Percentiles rank a stretch among this genome's conserved stretches.
phyloP scores from a whole-genome alignment of 1,140 invertebrate species.

The Lepidurus couesii region DNA sequence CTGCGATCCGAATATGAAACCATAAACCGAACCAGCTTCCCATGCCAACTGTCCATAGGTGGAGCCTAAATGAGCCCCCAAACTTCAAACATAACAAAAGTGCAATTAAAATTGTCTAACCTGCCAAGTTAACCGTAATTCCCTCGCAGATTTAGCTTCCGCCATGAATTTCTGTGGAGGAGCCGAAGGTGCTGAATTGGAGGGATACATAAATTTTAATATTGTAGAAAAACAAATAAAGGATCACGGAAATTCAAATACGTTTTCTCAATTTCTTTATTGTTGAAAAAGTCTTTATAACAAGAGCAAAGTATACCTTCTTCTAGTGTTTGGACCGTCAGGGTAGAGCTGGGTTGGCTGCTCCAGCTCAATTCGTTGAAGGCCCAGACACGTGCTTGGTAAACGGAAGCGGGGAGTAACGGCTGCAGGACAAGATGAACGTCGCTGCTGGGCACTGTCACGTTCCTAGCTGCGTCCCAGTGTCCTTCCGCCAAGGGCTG shows the following conservation, averaged over 20 bases:
- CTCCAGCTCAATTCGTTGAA: slow-evolving; percentile 26
- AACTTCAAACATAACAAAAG: background rate
- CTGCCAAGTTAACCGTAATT: slow-evolving; percentile 28
- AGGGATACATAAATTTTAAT: background rate
- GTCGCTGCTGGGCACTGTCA: slow-evolving; percentile 17
- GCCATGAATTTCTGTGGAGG: background rate
- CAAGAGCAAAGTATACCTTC: background rate
- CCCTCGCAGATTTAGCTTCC: slow-evolving; percentile 27
- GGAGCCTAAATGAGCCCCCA: slow-evolving; percentile 23
- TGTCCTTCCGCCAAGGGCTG: slow-evolving; percentile 1
- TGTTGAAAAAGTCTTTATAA: background rate
- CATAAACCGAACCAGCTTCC: slow-evolving; percentile 27
- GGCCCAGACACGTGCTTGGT: slow-evolving; percentile 27
- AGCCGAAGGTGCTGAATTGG: slow-evolving; percentile 23
- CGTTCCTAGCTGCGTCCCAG: slow-evolving; percentile 15
- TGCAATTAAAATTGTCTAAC: background rate
- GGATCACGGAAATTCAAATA: background rate
- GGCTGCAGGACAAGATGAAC: slow-evolving; percentile 23
- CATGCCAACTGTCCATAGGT: slow-evolving; percentile 26
- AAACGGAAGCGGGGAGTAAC: slow-evolving; percentile 24
- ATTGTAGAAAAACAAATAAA: background rate
- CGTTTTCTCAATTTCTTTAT: background rate
- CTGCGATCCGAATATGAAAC: slow-evolving; percentile 25
- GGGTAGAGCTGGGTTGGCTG: background rate
- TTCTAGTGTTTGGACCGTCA: slow-evolving; percentile 29